Percentiles rank a stretch among this genome's conserved stretches.
phyloP scores from a whole-genome alignment of 1,140 invertebrate species.

The Drosophila mauritiana region DNA sequence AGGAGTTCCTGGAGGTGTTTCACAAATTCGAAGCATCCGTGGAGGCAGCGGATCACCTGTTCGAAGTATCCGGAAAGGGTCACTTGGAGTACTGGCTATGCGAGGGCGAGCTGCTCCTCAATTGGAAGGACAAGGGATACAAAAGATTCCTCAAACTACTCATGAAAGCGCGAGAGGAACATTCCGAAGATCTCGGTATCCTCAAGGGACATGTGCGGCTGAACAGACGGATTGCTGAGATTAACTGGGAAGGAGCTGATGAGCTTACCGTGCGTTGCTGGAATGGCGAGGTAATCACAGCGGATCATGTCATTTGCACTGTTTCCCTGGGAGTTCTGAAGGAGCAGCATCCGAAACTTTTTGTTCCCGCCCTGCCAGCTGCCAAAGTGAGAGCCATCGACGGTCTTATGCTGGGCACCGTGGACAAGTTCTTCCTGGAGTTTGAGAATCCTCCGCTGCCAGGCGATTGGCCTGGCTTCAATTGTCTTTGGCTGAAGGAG shows the following conservation, averaged over 20 bases:
- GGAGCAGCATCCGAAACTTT: slow-evolving; percentile 86
- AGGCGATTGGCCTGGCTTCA: slow-evolving; percentile 84
- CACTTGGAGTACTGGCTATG: slow-evolving; percentile 86
- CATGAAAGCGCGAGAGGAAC: slow-evolving; percentile 69
- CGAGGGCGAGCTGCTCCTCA: slow-evolving; percentile 86
- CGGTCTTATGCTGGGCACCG: slow-evolving; percentile 89
- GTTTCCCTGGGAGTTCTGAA: slow-evolving; percentile 89
- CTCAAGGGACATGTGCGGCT: slow-evolving; percentile 82
- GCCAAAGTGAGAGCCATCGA: slow-evolving; percentile 88
- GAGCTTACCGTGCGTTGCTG: slow-evolving; percentile 85
- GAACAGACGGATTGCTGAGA: slow-evolving; percentile 85
- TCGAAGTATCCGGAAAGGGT: slow-evolving; percentile 86
- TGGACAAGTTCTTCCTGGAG: slow-evolving; percentile 91
- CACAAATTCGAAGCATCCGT: slow-evolving; percentile 86
- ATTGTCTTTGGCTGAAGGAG: slow-evolving; percentile 86
- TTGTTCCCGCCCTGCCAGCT: slow-evolving; percentile 87
- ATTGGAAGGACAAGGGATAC: slow-evolving; percentile 88
- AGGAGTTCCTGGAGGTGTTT: slow-evolving; percentile 85
- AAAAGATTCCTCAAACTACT: slow-evolving; percentile 87
- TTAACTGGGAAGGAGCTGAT: slow-evolving; percentile 78
- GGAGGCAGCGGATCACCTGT: slow-evolving; percentile 87
- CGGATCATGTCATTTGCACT: slow-evolving; percentile 89
- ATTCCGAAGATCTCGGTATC: slow-evolving; percentile 51
- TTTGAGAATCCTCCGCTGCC: slow-evolving; percentile 89
- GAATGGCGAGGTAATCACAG: slow-evolving; percentile 86